Conservation (phyloP, 2,797 vertebrate genomes). For the Aulostomus chinensis region DNA sequence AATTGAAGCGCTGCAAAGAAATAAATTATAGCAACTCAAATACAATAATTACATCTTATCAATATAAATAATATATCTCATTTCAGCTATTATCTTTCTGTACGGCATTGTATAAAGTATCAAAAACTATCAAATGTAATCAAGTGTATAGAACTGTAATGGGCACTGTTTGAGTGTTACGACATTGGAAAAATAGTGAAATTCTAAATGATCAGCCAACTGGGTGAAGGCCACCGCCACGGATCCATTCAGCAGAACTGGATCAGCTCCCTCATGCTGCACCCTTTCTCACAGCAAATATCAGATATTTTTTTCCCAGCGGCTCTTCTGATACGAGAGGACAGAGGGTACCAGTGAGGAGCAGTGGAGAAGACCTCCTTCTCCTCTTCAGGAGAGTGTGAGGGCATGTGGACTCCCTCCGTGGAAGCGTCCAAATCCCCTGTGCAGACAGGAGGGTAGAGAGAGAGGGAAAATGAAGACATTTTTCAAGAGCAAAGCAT, state of each 20-base stretch:
- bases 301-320: constrained; percentile 68
- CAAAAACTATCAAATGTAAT: constrained; percentile 12
- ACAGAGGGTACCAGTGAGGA: constrained; percentile 38
- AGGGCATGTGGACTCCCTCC: background rate
- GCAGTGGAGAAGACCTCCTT: constrained; percentile 6
- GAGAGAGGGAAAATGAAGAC: too few relatives aligned
- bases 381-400: constrained; percentile 12
- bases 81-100: too few relatives aligned
- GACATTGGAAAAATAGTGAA: background rate
- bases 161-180: background rate
- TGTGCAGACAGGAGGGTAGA: constrained; percentile 16
- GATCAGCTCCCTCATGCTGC: constrained; percentile 79
- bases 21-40: constrained; percentile 22
- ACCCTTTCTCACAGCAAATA: constrained; percentile 81
- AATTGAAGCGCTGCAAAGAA: background rate
- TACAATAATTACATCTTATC: constrained; percentile 1
- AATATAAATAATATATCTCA: too few relatives aligned
- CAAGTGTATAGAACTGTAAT: background rate
- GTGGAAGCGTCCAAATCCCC: constrained; percentile 17
- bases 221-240: background rate
- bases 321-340: constrained; percentile 54
- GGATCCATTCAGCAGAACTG: constrained; percentile 73
- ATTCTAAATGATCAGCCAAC: background rate
- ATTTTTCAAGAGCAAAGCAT: too few relatives aligned
- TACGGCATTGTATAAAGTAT: too few relatives aligned